phyloP scores from a whole-genome alignment of 2,797 vertebrate species.

The Dermochelys coriacea region DNA sequence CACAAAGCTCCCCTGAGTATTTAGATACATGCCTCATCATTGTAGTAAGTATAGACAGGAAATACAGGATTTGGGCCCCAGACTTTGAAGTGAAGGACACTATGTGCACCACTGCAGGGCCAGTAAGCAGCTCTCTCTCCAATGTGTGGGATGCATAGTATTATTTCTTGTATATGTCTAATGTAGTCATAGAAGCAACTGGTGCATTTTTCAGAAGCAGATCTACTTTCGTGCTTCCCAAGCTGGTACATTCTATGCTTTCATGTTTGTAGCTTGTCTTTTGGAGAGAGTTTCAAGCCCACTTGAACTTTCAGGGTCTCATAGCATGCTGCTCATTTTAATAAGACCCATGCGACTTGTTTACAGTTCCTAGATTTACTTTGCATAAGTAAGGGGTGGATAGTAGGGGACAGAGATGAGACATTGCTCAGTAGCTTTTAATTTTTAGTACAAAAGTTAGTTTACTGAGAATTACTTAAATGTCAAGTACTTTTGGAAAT shows the following conservation, averaged over 20 bases:
- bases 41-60: neutral
- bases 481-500: neutral
- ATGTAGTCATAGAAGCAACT: constrained; percentile 76
- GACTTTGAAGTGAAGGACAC: neutral
- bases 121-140: constrained; percentile 25
- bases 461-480: constrained; percentile 2
- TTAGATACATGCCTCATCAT: neutral
- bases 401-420: neutral
- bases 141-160: constrained; percentile 57
- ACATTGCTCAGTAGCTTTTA: neutral
- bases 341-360: neutral
- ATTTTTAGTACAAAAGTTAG: neutral
- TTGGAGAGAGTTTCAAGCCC: constrained; percentile 1
- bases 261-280: constrained; percentile 26
- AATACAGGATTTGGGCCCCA: neutral
- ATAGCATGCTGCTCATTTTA: neutral
- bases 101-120: constrained; percentile 11
- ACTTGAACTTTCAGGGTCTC: neutral
- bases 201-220: constrained; percentile 46
- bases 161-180: constrained; percentile 65
- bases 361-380: neutral
- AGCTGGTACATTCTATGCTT: constrained; percentile 58
- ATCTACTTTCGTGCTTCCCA: constrained; percentile 40
- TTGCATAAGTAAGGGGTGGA: neutral
- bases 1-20: too few species aligned